phyloP scores from a whole-genome alignment of 2,113 vertebrate genomes.

The Epinephelus fuscoguttatus region DNA sequence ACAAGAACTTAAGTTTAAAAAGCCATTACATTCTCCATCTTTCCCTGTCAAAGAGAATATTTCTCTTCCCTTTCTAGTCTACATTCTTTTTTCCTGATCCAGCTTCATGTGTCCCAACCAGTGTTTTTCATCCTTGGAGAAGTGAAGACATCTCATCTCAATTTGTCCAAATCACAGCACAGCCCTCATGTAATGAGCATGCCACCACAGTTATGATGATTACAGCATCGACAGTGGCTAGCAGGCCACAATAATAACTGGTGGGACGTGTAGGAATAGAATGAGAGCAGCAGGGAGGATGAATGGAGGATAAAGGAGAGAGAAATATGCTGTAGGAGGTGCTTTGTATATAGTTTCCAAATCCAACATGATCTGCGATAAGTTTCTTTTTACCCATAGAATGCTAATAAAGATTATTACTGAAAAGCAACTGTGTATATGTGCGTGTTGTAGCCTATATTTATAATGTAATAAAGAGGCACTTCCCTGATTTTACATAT shows the following conservation, averaged over 20 bases:
- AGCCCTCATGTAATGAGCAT: conserved; percentile 59
- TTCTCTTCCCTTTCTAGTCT: conserved; percentile 30
- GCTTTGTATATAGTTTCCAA: not conserved
- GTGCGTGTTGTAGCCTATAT: too few relatives aligned
- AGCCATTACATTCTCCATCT: not conserved
- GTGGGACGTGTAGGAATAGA: conserved; percentile 33
- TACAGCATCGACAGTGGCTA: conserved; percentile 56
- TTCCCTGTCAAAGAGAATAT: conserved; percentile 18
- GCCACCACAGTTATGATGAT: conserved; percentile 73
- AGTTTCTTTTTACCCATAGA: not conserved
- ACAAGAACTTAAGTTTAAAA: conserved; percentile 18
- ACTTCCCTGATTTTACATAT: too few relatives aligned
- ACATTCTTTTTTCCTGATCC: conserved; percentile 66
- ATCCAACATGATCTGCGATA: not conserved
- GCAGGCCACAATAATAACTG: conserved; percentile 67
- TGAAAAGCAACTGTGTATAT: not conserved
- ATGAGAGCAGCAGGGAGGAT: conserved; percentile 16
- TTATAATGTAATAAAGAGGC: not conserved
- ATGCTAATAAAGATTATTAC: not conserved
- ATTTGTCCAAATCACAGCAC: conserved; percentile 79
- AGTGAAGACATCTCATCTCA: conserved; percentile 72
- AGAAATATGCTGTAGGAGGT: conserved; percentile 6
- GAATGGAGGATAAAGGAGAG: conserved; percentile 23
- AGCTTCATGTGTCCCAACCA: conserved; percentile 68
- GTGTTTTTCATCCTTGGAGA: conserved; percentile 71